A percentile compares a stretch with the other conserved stretches of the same genome.
phyloP scores from a whole-genome alignment of 1,140 invertebrate genomes.

The Conopomorpha cramerella region DNA sequence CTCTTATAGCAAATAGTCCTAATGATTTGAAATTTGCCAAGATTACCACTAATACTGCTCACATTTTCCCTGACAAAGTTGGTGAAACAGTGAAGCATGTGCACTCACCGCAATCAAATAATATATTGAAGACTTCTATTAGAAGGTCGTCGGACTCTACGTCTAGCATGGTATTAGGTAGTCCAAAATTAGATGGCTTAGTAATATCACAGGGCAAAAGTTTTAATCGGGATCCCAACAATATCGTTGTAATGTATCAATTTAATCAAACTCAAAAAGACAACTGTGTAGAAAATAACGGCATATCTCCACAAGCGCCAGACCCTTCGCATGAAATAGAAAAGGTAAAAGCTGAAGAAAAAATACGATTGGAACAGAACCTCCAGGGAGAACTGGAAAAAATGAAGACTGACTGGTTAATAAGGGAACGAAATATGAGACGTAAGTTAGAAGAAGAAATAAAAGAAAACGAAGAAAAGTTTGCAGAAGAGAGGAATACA shows the following conservation, averaged over 20 bases:
- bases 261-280: constrained; percentile 33
- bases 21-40: too few species aligned
- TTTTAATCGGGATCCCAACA: constrained; percentile 20
- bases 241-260: constrained; percentile 48
- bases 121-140: too few species aligned
- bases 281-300: too few species aligned
- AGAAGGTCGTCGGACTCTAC: constrained; percentile 39
- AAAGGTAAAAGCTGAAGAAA: constrained; percentile 39
- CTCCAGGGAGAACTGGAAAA: constrained; percentile 42
- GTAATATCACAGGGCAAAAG: constrained; percentile 49
- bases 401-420: constrained; percentile 44
- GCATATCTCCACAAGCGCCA: constrained; percentile 19
- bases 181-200: constrained; percentile 43
- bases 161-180: constrained; percentile 25
- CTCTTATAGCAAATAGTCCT: too few species aligned
- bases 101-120: too few species aligned
- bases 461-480: constrained; percentile 56
- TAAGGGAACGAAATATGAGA: constrained; percentile 44
- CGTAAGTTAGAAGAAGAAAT: constrained; percentile 57
- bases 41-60: too few species aligned
- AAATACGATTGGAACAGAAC: constrained; percentile 33
- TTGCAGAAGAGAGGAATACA: constrained; percentile 58
- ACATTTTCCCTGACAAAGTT: too few species aligned
- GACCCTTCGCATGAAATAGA: constrained; percentile 38
- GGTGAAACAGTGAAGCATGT: too few species aligned